These are phyloP conservation scores for Julus scandinavius DNA, from an alignment of 2,888 invertebrate genomes.

Conservation along the genomic window DNA sequence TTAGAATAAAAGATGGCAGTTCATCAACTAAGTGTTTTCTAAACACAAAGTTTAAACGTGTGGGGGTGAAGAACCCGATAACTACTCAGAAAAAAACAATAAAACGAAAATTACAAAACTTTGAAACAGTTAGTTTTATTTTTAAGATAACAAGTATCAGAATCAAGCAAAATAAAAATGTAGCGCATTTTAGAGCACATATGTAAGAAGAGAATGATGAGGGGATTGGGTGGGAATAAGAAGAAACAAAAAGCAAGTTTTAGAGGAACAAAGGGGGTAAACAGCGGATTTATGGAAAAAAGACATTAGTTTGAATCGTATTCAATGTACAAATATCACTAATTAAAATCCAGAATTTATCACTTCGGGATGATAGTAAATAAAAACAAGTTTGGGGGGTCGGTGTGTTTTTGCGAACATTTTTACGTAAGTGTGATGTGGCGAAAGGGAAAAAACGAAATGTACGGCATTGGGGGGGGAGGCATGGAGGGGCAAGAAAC, in stretches of 20 bases:
- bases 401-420: background rate
- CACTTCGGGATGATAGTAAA: background rate
- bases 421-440: constrained; percentile 22
- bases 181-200: constrained; percentile 33
- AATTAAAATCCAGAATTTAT: constrained; percentile 19
- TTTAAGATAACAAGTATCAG: constrained; percentile 33
- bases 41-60: too few species aligned
- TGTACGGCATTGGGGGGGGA: background rate
- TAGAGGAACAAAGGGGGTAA: background rate
- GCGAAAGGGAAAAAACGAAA: background rate
- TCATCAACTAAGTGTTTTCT: too few species aligned
- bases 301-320: constrained; percentile 33
- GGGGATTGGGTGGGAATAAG: background rate
- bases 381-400: background rate
- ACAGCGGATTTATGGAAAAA: constrained; percentile 12
- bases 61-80: background rate
- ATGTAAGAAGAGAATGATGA: constrained; percentile 33
- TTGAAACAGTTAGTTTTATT: constrained; percentile 33
- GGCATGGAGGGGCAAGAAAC: background rate
- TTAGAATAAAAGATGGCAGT: too few species aligned
- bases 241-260: constrained; percentile 2
- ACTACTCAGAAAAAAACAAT: background rate
- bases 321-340: constrained; percentile 26
- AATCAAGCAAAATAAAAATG: constrained; percentile 33
- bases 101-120: background rate